Conservation (phyloP, 1,140 invertebrate species). For the Scaptomyza pallida region DNA sequence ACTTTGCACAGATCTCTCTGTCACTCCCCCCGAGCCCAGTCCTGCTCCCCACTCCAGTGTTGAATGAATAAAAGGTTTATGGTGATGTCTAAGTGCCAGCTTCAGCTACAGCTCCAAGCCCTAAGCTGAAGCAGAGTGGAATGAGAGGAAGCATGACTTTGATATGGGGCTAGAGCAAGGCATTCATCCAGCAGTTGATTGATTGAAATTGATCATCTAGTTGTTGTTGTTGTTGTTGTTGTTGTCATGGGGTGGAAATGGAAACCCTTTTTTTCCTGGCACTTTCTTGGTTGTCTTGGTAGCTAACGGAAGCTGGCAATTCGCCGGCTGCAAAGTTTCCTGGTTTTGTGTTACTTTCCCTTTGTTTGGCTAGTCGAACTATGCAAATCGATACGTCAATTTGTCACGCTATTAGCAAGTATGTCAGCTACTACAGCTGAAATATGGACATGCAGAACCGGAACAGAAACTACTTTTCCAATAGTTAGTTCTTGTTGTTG, state of each 20-base stretch:
- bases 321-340: background rate
- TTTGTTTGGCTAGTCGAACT: slow-evolving; percentile 29
- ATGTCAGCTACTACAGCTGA: slow-evolving; percentile 5
- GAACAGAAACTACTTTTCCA: background rate
- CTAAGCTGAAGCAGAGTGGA: background rate
- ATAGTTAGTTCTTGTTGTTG: slow-evolving; percentile 1
- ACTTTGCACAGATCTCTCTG: slow-evolving; percentile 62
- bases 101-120: slow-evolving; percentile 1
- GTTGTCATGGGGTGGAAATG: background rate
- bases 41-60: background rate
- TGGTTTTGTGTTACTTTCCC: background rate
- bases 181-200: slow-evolving; percentile 57
- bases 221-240: background rate
- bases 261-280: slow-evolving; percentile 53
- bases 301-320: no score
- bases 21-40: no score
- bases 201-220: slow-evolving; percentile 76
- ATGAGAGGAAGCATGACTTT: slow-evolving; percentile 36
- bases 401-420: slow-evolving; percentile 40
- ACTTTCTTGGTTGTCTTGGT: slow-evolving; percentile 13
- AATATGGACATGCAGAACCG: background rate
- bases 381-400: slow-evolving; percentile 73
- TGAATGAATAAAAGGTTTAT: slow-evolving; percentile 44
- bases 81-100: slow-evolving; percentile 60
- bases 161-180: slow-evolving; percentile 42